Percentiles rank a stretch among this genome's conserved stretches.
Conservation (phyloP, 2,888 invertebrate genomes). For the Andrena minutula region DNA sequence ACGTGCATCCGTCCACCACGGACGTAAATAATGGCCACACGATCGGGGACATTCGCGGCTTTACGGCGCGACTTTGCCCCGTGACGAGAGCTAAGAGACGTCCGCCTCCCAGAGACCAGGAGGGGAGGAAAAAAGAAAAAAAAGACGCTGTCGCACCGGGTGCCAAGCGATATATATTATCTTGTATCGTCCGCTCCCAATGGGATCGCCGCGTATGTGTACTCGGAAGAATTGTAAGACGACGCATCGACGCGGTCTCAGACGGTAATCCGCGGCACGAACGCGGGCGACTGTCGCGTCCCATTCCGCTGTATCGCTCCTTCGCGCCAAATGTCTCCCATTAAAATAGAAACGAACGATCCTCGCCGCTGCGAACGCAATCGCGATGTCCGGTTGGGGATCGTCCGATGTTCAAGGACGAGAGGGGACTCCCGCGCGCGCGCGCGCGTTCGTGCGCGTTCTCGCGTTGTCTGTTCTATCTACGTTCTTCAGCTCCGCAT, state of each 20-base stretch:
- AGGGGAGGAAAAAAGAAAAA: background rate
- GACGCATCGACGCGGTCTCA: constrained; percentile 71
- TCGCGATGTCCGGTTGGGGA: background rate
- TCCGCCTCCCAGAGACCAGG: constrained; percentile 13
- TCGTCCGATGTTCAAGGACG: too few relatives aligned
- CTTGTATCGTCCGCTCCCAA: constrained; percentile 9
- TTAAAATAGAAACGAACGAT: background rate
- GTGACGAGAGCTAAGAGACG: constrained; percentile 24
- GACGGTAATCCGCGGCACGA: constrained; percentile 51
- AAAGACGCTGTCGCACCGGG: constrained; percentile 38
- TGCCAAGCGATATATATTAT: constrained; percentile 14
- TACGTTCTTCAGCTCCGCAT: constrained; percentile 62
- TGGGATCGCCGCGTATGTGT: constrained; percentile 31
- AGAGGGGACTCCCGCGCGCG: background rate
- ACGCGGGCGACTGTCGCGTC: constrained; percentile 33
- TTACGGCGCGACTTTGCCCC: constrained; percentile 24
- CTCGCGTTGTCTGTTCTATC: constrained; percentile 50
- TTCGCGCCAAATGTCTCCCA: background rate
- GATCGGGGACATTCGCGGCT: constrained; percentile 22
- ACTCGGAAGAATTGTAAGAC: constrained; percentile 67
- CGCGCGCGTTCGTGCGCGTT: constrained; percentile 58
- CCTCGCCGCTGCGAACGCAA: background rate
- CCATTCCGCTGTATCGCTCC: background rate
- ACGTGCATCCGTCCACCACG: constrained; percentile 24
- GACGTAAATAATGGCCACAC: constrained; percentile 33